Conservation (phyloP, 2,113 vertebrate genomes). For the Coregonus clupeaformis region DNA sequence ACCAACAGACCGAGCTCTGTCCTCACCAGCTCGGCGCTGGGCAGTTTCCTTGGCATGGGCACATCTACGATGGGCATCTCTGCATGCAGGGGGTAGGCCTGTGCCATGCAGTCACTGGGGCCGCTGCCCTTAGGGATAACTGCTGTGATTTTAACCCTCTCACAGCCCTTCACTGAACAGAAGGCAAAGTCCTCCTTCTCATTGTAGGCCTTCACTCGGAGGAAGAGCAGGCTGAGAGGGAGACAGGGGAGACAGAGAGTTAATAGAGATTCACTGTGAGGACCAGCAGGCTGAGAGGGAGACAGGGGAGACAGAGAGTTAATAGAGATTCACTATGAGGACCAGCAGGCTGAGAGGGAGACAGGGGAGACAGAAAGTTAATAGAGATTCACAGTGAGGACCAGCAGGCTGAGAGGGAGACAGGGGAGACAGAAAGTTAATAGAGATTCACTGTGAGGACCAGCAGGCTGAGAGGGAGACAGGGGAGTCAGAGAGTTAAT, state of each 20-base stretch:
- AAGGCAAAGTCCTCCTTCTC: conserved; percentile 87
- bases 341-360: conserved; percentile 82
- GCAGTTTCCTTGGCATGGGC: conserved; percentile 88
- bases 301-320: neutral
- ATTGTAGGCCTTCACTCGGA: conserved; percentile 86
- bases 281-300: conserved; percentile 83
- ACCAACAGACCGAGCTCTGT: no score
- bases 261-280: conserved; percentile 73
- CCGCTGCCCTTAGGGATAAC: conserved; percentile 78
- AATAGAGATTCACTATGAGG: conserved; percentile 74
- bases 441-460: no score
- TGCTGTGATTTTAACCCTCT: conserved; percentile 89
- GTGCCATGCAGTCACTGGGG: conserved; percentile 82
- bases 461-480: no score
- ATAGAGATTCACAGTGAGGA: no score
- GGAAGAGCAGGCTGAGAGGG: conserved; percentile 84
- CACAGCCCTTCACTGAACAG: conserved; percentile 91
- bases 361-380: neutral
- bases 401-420: no score
- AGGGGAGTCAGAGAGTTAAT: no score
- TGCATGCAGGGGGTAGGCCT: conserved; percentile 83
- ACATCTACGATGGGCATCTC: conserved; percentile 85
- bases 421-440: no score
- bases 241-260: neutral
- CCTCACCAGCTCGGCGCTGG: conserved; percentile 76